Conservation (phyloP, 2,888 invertebrate genomes). For the Heliconius cydno region DNA sequence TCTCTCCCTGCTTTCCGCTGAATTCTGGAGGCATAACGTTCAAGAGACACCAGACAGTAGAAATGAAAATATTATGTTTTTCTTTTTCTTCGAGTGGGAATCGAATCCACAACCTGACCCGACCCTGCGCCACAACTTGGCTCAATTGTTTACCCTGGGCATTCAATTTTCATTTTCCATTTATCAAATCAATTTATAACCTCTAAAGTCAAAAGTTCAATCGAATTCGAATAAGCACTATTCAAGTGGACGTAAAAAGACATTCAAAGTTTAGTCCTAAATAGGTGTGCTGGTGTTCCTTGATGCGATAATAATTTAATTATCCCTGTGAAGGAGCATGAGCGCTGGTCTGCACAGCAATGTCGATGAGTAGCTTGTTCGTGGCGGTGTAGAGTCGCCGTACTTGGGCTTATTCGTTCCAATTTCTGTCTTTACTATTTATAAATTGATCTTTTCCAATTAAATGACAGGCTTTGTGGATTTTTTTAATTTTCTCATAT, state of each 20-base stretch:
- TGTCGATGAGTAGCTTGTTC: conserved; percentile 52
- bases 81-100: no score
- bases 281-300: conserved; percentile 63
- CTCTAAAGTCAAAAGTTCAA: conserved; percentile 4
- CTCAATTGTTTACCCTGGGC: no score
- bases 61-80: no score
- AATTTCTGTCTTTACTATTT: conserved; percentile 7
- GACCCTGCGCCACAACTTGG: neutral
- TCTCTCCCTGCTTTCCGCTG: no score
- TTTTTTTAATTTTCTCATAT: neutral
- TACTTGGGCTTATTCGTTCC: conserved; percentile 37
- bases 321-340: conserved; percentile 71
- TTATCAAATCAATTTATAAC: neutral
- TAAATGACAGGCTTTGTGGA: neutral
- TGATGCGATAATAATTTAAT: conserved; percentile 74
- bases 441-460: neutral
- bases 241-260: conserved; percentile 38
- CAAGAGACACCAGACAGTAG: no score
- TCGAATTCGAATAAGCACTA: neutral
- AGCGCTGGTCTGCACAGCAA: conserved; percentile 61
- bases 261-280: conserved; percentile 58
- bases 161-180: no score
- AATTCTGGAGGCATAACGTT: no score
- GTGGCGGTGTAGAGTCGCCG: conserved; percentile 41
- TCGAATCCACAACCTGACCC: no score